Base-by-base conservation (phyloP, 30 jellyfish, hydroid and myxozoan genomes). In the Sanderia malayensis region DNA sequence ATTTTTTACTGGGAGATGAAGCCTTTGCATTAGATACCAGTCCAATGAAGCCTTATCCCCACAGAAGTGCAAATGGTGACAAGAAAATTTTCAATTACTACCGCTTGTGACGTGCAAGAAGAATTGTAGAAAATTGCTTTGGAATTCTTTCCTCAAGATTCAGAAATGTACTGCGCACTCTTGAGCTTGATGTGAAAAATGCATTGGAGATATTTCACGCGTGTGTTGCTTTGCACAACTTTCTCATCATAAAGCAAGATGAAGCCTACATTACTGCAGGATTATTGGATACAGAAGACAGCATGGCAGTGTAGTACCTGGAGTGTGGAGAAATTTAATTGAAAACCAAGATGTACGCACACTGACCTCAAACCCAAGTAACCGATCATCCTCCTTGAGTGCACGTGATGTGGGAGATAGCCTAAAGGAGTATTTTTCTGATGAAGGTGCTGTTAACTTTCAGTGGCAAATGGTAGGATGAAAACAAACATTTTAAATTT, bases 391-490 rank as follows among this genome's bases (percentile, higher is more conserved):
- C 30, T 23, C 58, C 74, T 62, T 62, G 74, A 62, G 74, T 62
- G 83, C 83, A 49, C 31, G 83, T 33, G 83, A 71, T 33, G 83
- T 71, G 63, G 18, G 83, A 46, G 32, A 71, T 52, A 49, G 65
- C 83, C 71, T 52, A 26, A 46, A 52, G 71, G 83, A 71, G 49
- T 71, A 71, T 25, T 46, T 52, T 52, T 71, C 15, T 71, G 83
- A 52, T 45, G 83, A 71, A 71, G 83, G 73, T 46, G 83, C 83
- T 21, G 58, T 71, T 46, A 73, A 71, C 83, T 47, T 71, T 52
- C 83, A 71, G 71, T 71, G 83, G 83, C 74, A 62, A n/a, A 62
- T 62, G 74, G 58, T 62, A 62, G 74, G 30, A 62, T 62, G 74
- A 62, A 62, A 60, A 71, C 71, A 31, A 37, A 46, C 73, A 29